These are phyloP conservation scores for Epinephelus malabaricus DNA, from an alignment of 2,797 vertebrate genomes.

Conservation along the genomic window DNA sequence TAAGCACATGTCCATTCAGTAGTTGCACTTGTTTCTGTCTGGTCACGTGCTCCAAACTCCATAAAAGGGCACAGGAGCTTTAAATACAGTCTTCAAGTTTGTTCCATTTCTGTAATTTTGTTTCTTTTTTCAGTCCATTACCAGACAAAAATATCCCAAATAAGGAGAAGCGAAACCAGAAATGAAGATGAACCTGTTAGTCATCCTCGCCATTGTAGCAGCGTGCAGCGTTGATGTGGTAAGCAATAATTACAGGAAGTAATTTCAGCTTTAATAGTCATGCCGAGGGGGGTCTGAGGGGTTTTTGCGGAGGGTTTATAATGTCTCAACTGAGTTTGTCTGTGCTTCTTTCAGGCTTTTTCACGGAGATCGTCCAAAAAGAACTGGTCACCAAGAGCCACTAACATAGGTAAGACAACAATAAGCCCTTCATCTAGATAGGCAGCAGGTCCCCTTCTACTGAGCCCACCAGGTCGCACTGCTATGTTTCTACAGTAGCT, in stretches of 20 bases:
- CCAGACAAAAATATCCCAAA: slow-evolving; percentile 50
- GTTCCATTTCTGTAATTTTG: slow-evolving; percentile 49
- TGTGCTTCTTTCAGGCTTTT: slow-evolving; percentile 62
- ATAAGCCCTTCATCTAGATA: too few relatives aligned
- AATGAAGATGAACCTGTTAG: slow-evolving; percentile 73
- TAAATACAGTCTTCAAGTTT: background rate
- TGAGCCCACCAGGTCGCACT: too few relatives aligned
- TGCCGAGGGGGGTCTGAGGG: background rate
- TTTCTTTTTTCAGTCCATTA: slow-evolving; percentile 3
- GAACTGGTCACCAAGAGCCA: background rate
- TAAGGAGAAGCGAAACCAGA: slow-evolving; percentile 67
- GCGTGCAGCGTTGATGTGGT: slow-evolving; percentile 61
- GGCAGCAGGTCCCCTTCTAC: too few relatives aligned
- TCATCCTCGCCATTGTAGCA: slow-evolving; percentile 61
- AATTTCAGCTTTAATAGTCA: background rate
- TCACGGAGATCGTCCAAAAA: background rate
- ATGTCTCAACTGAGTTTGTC: slow-evolving; percentile 16
- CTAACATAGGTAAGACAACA: slow-evolving; percentile 38
- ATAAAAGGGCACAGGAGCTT: slow-evolving; percentile 38
- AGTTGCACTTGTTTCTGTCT: slow-evolving; percentile 7
- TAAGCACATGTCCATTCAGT: background rate
- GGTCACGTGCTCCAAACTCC: slow-evolving; percentile 19
- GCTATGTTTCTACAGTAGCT: too few relatives aligned
- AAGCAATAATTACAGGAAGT: slow-evolving; percentile 56
- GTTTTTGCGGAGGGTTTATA: background rate